phyloP scores from a whole-genome alignment of 2,888 invertebrate genomes.

The Axea sp. region DNA sequence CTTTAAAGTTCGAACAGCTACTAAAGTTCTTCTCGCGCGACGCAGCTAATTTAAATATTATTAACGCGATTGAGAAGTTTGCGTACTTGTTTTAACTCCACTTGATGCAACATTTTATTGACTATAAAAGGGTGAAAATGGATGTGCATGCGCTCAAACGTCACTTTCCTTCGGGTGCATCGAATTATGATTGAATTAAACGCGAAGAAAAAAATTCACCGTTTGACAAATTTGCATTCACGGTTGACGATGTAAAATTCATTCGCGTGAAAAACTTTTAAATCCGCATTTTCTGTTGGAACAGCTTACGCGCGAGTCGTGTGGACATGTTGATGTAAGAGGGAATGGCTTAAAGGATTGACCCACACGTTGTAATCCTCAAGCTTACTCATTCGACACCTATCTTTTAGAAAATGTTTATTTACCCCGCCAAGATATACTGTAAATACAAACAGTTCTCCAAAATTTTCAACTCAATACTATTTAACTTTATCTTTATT shows the following conservation, averaged over 20 bases:
- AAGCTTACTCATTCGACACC: slow-evolving; percentile 37
- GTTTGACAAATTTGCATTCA: too few relatives aligned
- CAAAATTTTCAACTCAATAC: too few relatives aligned
- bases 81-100: slow-evolving; percentile 11
- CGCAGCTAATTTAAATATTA: slow-evolving; percentile 43
- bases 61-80: slow-evolving; percentile 34
- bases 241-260: too few relatives aligned
- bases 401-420: slow-evolving; percentile 1
- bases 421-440: too few relatives aligned
- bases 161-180: too few relatives aligned
- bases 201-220: too few relatives aligned
- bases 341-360: slow-evolving; percentile 46
- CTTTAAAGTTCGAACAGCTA: slow-evolving; percentile 19
- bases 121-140: neutral
- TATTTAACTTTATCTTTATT: too few relatives aligned
- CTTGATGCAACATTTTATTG: slow-evolving; percentile 15
- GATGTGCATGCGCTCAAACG: too few relatives aligned
- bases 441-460: too few relatives aligned
- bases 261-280: slow-evolving; percentile 16
- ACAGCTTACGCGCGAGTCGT: slow-evolving; percentile 19
- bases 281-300: slow-evolving; percentile 22
- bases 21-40: neutral
- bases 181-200: too few relatives aligned
- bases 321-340: slow-evolving; percentile 41
- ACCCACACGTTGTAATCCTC: slow-evolving; percentile 47